Percentiles rank a stretch among this genome's conserved stretches.
phyloP scores from a whole-genome alignment of 1,140 invertebrate species.

The Procambarus virginalis region DNA sequence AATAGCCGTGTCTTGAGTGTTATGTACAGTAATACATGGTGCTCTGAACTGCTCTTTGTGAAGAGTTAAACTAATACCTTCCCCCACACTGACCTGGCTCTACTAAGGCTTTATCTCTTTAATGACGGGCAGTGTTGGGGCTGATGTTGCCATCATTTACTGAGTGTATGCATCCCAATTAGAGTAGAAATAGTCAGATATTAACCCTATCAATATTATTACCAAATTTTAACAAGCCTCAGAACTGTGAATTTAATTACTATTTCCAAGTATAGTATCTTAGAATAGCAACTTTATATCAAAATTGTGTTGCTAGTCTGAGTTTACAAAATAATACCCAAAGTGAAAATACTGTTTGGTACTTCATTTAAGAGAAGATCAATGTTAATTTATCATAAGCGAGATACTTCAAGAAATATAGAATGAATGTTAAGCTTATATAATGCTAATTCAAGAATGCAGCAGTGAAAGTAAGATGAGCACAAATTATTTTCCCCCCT shows the following conservation, averaged over 20 bases:
- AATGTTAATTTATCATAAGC: not conserved
- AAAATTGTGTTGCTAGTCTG: slow-evolving; percentile 48
- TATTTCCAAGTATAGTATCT: slow-evolving; percentile 32
- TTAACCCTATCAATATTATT: slow-evolving; percentile 23
- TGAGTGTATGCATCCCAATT: slow-evolving; percentile 45
- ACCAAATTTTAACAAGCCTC: slow-evolving; percentile 40
- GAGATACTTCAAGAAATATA: not conserved
- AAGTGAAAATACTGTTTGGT: not conserved
- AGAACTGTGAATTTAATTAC: slow-evolving; percentile 22
- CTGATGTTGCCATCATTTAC: slow-evolving; percentile 25
- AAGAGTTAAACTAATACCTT: slow-evolving; percentile 28
- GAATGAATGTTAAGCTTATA: not conserved
- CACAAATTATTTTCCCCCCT: slow-evolving; percentile 19
- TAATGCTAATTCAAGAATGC: not conserved
- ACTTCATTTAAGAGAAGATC: not conserved
- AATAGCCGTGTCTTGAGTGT: slow-evolving; percentile 22
- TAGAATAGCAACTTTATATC: slow-evolving; percentile 43
- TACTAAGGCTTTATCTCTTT: not conserved
- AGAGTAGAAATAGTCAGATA: slow-evolving; percentile 36
- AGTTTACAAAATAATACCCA: slow-evolving; percentile 29
- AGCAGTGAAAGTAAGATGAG: not conserved
- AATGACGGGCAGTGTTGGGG: not conserved
- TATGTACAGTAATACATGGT: slow-evolving; percentile 58
- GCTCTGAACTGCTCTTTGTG: slow-evolving; percentile 53
- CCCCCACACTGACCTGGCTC: not conserved